Base-by-base conservation (phyloP, 2,888 invertebrate genomes). In the Portevinia maculata region DNA sequence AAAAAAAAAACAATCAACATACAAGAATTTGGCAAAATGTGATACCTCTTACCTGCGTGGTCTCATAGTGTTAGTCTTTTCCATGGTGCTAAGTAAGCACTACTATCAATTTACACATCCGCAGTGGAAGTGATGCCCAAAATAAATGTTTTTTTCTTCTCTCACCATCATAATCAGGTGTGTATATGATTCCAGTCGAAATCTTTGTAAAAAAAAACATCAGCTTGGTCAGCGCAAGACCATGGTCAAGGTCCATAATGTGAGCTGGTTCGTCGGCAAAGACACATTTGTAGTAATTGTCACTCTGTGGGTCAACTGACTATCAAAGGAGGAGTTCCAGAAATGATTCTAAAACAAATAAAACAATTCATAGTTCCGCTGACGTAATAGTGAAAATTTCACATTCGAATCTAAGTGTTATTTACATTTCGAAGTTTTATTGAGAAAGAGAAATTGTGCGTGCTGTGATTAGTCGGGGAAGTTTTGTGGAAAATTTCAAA, bases 321-420 rank as follows among this genome's bases (percentile, higher is more conserved):
- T n/a, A n/a, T n/a, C n/a, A n/a, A n/a, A n/a, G n/a, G n/a, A n/a
- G n/a, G n/a, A n/a, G 39, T 15, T 39, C 13, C 7, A 15, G 13
- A 7, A 32, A 4, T 6, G n/a, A 41, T 28, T 32, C 17, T 46
- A 17, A 34, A 67, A 53, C 41, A 34, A 55, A 44, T 24, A 15
- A 32, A 3, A 44, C 6, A 55, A 55, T 34, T 67, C 6, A 55
- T 67, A n/a, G 21, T 11, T 9, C 30, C 9, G 30, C 52, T 71
- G 78, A 83, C 67, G 76, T 69, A 76, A 83, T 57, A 83, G 83
- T 83, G 75, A 78, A 83, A 78, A 67, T 41, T 39, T 57, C 34
- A 17, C 41, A 44, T 28, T 59, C n/a, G 17, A 52, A 44, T 53
- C 34, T 64, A 39, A 19, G 32, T 55, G 52, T 60, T 76, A 75